Percentiles rank a stretch among this genome's conserved stretches.
These are phyloP conservation scores for Riptortus pedestris DNA, from an alignment of 1,140 invertebrate genomes.

Conservation along the genomic window DNA sequence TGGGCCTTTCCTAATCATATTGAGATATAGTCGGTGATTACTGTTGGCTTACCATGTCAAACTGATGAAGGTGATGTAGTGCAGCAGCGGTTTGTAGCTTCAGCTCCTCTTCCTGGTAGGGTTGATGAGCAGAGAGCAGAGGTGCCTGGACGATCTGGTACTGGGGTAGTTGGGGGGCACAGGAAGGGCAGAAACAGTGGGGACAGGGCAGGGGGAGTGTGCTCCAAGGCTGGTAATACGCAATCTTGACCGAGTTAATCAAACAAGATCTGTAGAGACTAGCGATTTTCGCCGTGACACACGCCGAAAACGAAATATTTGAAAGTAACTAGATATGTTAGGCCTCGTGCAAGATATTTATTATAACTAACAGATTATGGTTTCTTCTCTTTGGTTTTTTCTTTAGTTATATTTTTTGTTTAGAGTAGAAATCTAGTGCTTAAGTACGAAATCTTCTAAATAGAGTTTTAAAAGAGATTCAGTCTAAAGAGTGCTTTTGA, in stretches of 20 bases:
- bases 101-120: constrained; percentile 14
- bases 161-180: constrained; percentile 3
- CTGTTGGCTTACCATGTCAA: constrained; percentile 4
- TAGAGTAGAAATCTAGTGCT: not conserved
- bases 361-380: too few relatives aligned
- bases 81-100: not conserved
- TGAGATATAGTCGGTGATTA: too few relatives aligned
- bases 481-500: constrained; percentile 17
- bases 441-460: not conserved
- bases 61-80: not conserved
- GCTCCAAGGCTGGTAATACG: constrained; percentile 14
- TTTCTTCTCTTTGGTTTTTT: too few relatives aligned
- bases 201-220: constrained; percentile 13
- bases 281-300: not conserved
- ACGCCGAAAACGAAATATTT: not conserved
- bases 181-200: constrained; percentile 15
- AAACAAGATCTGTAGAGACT: not conserved
- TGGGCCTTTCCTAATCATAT: too few relatives aligned
- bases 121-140: not conserved
- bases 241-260: constrained; percentile 5
- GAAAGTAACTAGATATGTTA: too few relatives aligned
- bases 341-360: too few relatives aligned
- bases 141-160: constrained; percentile 10
- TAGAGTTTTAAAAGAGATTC: constrained; percentile 5
- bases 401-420: too few relatives aligned